A percentile compares a stretch with the other conserved stretches of the same genome.
These are phyloP conservation scores for Ellobius talpinus DNA, from an alignment of 2,113 vertebrate species.

Conservation along the genomic window DNA sequence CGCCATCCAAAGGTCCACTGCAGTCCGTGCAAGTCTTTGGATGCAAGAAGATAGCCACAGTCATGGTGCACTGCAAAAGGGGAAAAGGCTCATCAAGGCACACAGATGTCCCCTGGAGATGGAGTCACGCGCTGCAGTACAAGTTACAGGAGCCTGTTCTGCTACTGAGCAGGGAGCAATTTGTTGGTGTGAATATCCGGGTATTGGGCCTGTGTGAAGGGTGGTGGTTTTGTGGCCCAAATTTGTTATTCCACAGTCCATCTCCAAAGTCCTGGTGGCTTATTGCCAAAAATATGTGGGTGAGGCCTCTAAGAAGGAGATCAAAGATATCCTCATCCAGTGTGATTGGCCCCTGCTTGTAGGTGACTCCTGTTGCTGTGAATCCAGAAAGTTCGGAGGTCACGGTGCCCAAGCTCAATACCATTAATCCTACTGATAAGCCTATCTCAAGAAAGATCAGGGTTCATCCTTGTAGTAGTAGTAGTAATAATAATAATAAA, in stretches of 20 bases:
- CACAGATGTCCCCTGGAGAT: not conserved
- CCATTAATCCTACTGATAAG: conserved; percentile 99
- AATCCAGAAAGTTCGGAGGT: conserved; percentile 99
- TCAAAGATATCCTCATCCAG: conserved; percentile 99
- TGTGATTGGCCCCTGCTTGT: conserved; percentile 97
- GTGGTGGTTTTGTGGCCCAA: conserved; percentile 96
- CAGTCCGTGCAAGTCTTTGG: not conserved
- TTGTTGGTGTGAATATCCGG: conserved; percentile 97
- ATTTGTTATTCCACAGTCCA: conserved; percentile 97
- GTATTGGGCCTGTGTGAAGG: conserved; percentile 97
- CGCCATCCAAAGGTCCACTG: not conserved
- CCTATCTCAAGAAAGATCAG: conserved; percentile 60
- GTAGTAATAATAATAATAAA: too few relatives aligned
- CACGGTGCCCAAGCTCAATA: conserved; percentile 98
- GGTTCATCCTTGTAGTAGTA: conserved; percentile 82
- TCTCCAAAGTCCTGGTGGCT: conserved; percentile 97
- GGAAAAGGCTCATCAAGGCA: not conserved
- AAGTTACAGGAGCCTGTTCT: conserved; percentile 97
- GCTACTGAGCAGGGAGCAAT: conserved; percentile 96
- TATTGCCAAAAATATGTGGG: conserved; percentile 99
- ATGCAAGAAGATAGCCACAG: not conserved
- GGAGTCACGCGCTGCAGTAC: not conserved
- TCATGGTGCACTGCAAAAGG: not conserved
- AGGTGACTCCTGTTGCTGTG: conserved; percentile 96
- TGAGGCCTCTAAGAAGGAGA: conserved; percentile 99